Percentiles rank a stretch among this genome's conserved stretches.
phyloP scores from a whole-genome alignment of 92 coral and sea anemone genomes.

The Epizoanthus stellaris region DNA sequence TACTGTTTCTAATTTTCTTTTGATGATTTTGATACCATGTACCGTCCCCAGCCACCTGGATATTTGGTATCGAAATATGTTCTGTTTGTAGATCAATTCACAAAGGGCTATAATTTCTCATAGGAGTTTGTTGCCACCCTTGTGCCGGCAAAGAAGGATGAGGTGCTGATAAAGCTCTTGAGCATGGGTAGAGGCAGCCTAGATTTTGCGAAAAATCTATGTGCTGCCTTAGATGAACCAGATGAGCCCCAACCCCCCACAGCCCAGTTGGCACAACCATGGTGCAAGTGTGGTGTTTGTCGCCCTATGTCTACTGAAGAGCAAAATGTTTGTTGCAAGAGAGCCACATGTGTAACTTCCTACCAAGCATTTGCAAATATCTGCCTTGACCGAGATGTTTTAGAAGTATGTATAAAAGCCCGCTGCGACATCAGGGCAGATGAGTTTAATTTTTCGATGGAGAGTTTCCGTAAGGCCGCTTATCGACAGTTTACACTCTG shows the following conservation, averaged over 20 bases:
- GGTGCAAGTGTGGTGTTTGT: constrained; percentile 56
- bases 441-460: constrained; percentile 56
- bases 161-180: constrained; percentile 27
- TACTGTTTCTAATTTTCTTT: no score
- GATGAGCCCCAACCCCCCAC: not conserved
- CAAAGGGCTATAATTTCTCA: not conserved
- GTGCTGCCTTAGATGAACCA: not conserved
- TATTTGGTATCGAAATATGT: no score
- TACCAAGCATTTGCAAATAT: constrained; percentile 34
- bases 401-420: constrained; percentile 55
- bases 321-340: constrained; percentile 56
- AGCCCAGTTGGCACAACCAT: constrained; percentile 29
- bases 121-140: constrained; percentile 20
- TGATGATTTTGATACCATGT: no score
- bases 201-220: constrained; percentile 46
- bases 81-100: no score
- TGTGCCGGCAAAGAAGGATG: constrained; percentile 11
- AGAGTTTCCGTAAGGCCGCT: constrained; percentile 67
- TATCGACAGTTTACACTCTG: constrained; percentile 57
- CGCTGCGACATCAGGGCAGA: constrained; percentile 66
- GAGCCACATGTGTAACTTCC: constrained; percentile 50
- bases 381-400: constrained; percentile 55
- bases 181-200: constrained; percentile 57
- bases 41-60: no score
- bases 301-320: constrained; percentile 35